Evolutionary conservation across 2,888 invertebrate genomes (phyloP), one percentile per base, ranked within the genome.

Genomic region (Bombylius discolor): DNA sequence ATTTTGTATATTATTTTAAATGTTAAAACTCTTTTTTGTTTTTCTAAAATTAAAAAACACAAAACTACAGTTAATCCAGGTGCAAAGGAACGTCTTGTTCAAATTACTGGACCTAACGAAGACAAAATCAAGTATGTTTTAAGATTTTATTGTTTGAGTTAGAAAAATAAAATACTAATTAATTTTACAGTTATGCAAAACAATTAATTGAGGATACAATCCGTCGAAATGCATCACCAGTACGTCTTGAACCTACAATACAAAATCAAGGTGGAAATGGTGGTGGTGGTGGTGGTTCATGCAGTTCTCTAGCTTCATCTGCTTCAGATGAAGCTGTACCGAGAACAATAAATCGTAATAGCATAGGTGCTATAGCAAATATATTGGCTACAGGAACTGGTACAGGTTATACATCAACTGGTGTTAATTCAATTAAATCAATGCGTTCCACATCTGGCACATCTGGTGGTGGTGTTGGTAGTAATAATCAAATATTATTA

Each of bases 181-280:
- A 36, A n/a, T 44, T 4, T 71, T 72, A 23, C 66, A 92, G 92
- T 68, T 87, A 89, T 72, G 95, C 95, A 47, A 93, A 93, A 74
- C 87, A 89, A 72, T 77, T 95, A 71, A 95, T 96, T 70, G 94
- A 93, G 71, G 94, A 95, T 70, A 95, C 95, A 62, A 96, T 96
- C 68, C 83, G 91, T 62, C 84, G 94, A 69, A 96, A 96, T 78
- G 92, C 93, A 64, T 95, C 94, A 52, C 93, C 94, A 53, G 88
- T 92, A 64, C 81, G 89, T 64, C 76, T 82, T 64, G 81, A 85
- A 61, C 78, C 80, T 57, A 75, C 76, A 49, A 73, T 75, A 48
- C 65, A 77, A 53, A 77, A 78, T 54, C 65, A 64, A 51, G 67
- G 66, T 50, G 69, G 67, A 55, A 65, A 64, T 53, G 62, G 62